Percentiles rank a stretch among this genome's conserved stretches.
Conservation (phyloP, 1,140 invertebrate genomes). For the Macrobrachium nipponense region DNA sequence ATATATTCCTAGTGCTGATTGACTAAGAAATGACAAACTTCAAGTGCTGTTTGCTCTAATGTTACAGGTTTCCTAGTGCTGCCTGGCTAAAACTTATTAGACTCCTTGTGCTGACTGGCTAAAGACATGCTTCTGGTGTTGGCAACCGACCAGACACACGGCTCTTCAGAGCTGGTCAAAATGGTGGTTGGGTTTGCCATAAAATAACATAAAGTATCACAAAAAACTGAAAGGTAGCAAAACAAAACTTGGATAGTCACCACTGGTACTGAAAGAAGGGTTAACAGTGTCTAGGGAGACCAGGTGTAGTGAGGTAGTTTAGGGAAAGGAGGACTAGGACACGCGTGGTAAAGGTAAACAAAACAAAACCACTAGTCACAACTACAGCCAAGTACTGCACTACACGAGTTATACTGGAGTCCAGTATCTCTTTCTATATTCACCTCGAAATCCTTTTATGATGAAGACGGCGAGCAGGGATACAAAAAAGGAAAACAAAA, state of each 20-base stretch:
- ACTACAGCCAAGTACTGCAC: conserved; percentile 61
- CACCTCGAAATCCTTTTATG: conserved; percentile 67
- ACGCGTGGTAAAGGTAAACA: conserved; percentile 56
- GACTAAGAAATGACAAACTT: conserved; percentile 49
- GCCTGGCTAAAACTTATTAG: conserved; percentile 48
- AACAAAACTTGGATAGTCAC: conserved; percentile 47
- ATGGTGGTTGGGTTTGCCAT: conserved; percentile 55
- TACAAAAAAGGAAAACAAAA: conserved; percentile 65
- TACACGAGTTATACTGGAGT: conserved; percentile 54
- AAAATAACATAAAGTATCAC: conserved; percentile 40
- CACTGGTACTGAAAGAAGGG: conserved; percentile 50
- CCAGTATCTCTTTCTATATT: conserved; percentile 61
- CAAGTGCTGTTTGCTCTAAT: conserved; percentile 54
- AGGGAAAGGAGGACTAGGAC: conserved; percentile 50
- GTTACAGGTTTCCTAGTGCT: conserved; percentile 55
- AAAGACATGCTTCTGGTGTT: conserved; percentile 56
- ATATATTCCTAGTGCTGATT: conserved; percentile 54
- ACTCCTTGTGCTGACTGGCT: conserved; percentile 54
- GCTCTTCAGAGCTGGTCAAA: conserved; percentile 49
- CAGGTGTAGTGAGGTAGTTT: conserved; percentile 39
- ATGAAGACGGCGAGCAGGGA: conserved; percentile 62
- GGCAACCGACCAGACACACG: conserved; percentile 44
- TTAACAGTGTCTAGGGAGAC: conserved; percentile 50
- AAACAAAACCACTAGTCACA: conserved; percentile 60
- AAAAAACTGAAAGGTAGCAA: conserved; percentile 44